These are phyloP conservation scores for Apostichopus californicus DNA, from an alignment of 35 echinoderm and acorn worm genomes.

Conservation along the genomic window DNA sequence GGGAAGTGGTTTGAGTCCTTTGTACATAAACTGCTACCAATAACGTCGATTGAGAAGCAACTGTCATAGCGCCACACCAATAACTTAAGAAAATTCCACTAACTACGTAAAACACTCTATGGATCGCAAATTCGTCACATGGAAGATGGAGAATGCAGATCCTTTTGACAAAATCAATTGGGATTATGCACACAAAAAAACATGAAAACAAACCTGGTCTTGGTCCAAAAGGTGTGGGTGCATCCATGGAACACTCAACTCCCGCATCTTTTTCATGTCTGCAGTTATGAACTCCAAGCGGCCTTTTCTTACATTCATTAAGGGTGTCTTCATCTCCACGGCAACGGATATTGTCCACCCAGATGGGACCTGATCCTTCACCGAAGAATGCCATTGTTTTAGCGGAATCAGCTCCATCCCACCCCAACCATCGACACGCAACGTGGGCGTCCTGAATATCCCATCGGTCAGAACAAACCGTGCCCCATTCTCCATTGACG, in stretches of 20 bases:
- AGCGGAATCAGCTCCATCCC: slow-evolving; percentile 7
- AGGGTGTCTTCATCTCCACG: slow-evolving; percentile 17
- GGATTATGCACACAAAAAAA: neutral
- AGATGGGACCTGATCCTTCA: slow-evolving; percentile 33
- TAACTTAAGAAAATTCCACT: too few relatives aligned
- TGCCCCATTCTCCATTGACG: slow-evolving; percentile 47
- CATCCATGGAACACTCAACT: slow-evolving; percentile 13
- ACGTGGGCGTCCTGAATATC: slow-evolving; percentile 25
- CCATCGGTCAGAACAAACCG: slow-evolving; percentile 25
- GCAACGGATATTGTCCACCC: slow-evolving; percentile 35
- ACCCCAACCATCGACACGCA: slow-evolving; percentile 40
- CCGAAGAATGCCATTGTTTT: slow-evolving; percentile 1
- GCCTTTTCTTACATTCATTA: slow-evolving; percentile 19
- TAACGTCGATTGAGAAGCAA: too few relatives aligned
- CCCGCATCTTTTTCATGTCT: slow-evolving; percentile 16
- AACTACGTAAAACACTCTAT: too few relatives aligned
- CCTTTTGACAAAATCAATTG: too few relatives aligned
- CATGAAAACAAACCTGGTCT: neutral
- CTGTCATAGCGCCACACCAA: too few relatives aligned
- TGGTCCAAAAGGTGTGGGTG: slow-evolving; percentile 1
- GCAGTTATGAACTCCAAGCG: slow-evolving; percentile 31
- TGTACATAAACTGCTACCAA: too few relatives aligned
- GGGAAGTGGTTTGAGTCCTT: too few relatives aligned
- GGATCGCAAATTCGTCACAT: too few relatives aligned
- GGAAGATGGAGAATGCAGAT: too few relatives aligned